A percentile compares a stretch with the other conserved stretches of the same genome.
phyloP scores from a whole-genome alignment of 2,888 invertebrate species.

The Amaurobius ferox region DNA sequence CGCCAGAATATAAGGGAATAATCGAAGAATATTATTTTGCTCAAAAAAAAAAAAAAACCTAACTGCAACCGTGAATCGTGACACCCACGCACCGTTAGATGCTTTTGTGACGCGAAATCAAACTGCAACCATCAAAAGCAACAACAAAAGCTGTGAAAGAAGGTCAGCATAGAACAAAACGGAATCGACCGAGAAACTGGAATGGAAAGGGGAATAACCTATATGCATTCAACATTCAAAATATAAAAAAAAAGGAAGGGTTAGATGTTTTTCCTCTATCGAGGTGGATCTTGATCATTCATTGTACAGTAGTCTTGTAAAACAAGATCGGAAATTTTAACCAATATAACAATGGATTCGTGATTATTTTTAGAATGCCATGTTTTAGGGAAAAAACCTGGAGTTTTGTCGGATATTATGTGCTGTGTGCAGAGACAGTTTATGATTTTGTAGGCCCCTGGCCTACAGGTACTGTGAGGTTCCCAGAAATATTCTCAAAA shows the following conservation, averaged over 20 bases:
- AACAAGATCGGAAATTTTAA: neutral
- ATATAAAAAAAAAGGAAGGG: neutral
- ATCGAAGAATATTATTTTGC: neutral
- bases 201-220: slow-evolving; percentile 24
- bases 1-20: neutral
- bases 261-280: neutral
- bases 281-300: neutral
- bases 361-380: slow-evolving; percentile 9
- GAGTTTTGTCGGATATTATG: too few relatives aligned
- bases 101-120: slow-evolving; percentile 8
- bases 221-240: neutral
- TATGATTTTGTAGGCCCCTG: too few relatives aligned
- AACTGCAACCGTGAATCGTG: slow-evolving; percentile 10
- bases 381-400: neutral
- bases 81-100: neutral
- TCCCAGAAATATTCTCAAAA: too few relatives aligned
- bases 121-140: neutral
- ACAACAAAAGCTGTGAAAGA: slow-evolving; percentile 14
- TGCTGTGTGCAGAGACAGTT: too few relatives aligned
- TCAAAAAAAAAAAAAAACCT: neutral
- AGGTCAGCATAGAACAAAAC: slow-evolving; percentile 14
- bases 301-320: neutral
- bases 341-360: neutral
- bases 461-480: too few relatives aligned
- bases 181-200: slow-evolving; percentile 23